A percentile compares a stretch with the other conserved stretches of the same genome.
These are phyloP conservation scores for Euglossa dilemma DNA, from an alignment of 1,140 invertebrate species.

Conservation along the genomic window DNA sequence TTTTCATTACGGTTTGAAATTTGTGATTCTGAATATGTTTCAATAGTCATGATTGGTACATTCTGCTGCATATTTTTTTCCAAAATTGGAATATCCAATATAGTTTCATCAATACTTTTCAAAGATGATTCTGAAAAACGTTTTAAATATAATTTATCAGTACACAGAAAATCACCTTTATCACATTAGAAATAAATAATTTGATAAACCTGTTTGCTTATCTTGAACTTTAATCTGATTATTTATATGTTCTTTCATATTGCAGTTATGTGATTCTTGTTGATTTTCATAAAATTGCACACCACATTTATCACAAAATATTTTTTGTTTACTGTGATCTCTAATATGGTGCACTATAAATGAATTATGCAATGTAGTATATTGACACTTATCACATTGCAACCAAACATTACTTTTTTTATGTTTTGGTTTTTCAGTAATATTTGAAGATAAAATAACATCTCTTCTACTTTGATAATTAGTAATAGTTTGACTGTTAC, in stretches of 20 bases:
- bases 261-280: constrained; percentile 51
- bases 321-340: constrained; percentile 66
- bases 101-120: constrained; percentile 1
- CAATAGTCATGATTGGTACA: constrained; percentile 40
- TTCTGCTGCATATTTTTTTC: constrained; percentile 30
- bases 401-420: constrained; percentile 72
- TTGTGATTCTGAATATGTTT: constrained; percentile 40
- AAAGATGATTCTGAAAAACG: constrained; percentile 40
- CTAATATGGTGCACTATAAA: constrained; percentile 75
- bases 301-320: constrained; percentile 61
- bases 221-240: constrained; percentile 10
- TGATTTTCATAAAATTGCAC: constrained; percentile 44
- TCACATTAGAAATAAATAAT: background rate
- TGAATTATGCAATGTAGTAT: constrained; percentile 75
- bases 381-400: constrained; percentile 79
- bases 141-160: constrained; percentile 8
- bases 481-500: background rate
- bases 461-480: constrained; percentile 61
- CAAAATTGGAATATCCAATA: constrained; percentile 16
- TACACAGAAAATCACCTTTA: background rate
- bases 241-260: constrained; percentile 19
- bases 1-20: constrained; percentile 48
- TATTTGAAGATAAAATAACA: constrained; percentile 37
- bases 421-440: constrained; percentile 36
- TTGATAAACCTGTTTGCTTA: constrained; percentile 11